Conservation (phyloP, 30 jellyfish, hydroid and myxozoan species). For the Nemopilema nomurai region DNA sequence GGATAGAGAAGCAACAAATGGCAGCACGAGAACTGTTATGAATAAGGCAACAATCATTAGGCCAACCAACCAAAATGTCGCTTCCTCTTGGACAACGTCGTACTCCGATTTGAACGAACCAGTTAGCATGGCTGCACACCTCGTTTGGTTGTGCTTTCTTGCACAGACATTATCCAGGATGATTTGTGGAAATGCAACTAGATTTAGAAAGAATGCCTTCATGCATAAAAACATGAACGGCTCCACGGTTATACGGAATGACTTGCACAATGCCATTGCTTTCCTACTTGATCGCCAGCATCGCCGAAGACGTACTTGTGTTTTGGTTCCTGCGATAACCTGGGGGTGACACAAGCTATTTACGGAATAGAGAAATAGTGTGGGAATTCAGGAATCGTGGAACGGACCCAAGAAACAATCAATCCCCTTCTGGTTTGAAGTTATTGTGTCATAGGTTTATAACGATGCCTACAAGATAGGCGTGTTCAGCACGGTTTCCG, state of each 20-base stretch:
- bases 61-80: slow-evolving; percentile 40
- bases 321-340: no score
- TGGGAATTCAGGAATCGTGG: background rate
- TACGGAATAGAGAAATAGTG: no score
- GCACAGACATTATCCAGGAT: slow-evolving; percentile 23
- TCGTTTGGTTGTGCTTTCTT: slow-evolving; percentile 15
- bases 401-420: background rate
- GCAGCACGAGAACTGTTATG: slow-evolving; percentile 20
- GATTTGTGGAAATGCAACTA: slow-evolving; percentile 28
- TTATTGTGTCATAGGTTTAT: no score
- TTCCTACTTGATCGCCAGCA: background rate
- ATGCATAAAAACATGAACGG: slow-evolving; percentile 25
- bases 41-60: slow-evolving; percentile 6
- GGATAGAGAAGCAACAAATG: slow-evolving; percentile 28
- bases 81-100: slow-evolving; percentile 37
- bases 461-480: no score
- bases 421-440: no score
- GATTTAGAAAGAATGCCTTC: slow-evolving; percentile 7
- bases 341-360: no score
- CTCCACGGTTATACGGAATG: slow-evolving; percentile 20
- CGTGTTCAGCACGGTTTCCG: no score
- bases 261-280: background rate
- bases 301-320: no score
- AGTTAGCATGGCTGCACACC: slow-evolving; percentile 27
- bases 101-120: slow-evolving; percentile 14